Evolutionary conservation across 2,888 invertebrate species (phyloP), one percentile per base, ranked within the genome.

Genomic region (Nephrotoma appendiculata): DNA sequence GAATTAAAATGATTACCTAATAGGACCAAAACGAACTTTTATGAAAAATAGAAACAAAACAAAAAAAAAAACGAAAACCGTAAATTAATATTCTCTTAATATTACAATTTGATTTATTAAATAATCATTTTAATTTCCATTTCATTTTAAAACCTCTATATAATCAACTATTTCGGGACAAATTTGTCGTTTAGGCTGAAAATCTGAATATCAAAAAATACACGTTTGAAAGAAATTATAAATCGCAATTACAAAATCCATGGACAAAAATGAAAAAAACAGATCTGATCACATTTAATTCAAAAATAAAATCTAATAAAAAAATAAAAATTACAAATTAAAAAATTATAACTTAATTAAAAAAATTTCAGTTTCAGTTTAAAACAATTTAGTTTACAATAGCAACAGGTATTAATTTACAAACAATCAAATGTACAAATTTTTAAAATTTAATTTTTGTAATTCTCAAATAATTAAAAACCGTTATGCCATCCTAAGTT

Each of bases 401-500:
- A 71, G 71, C 71, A 71, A 71, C 71, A 71, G 71, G 71, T 71
- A 71, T 71, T 71, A 71, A 71, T 71, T 71, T 71, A 71, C 71
- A 71, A 71, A 71, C 71, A 71, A 71, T 71, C 71, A 71, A 71
- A 71, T 71, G 71, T 71, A 71, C 71, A 71, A 71, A 71, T 85
- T 85, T 44, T 85, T 44, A 15, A 85, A 44, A 85, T 85, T 44
- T 85, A 85, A 44, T 44, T 85, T 85, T 19, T 19, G 44, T 85
- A 85, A 85, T 85, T 85, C 15, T 85, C 44, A 85, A 85, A 85
- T 85, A 44, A 44, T 44, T 85, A 44, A 44, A 44, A 44, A 85
- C 19, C 44, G 15, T 85, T 85, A 85, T 15, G 31, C 43, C 85
- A 85, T 85, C 85, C 85, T 85, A 44, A 85, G 43, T 85, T 85